Percentiles rank a stretch among this genome's conserved stretches.
Conservation (phyloP, 2,797 vertebrate genomes). For the Varecia variegata region DNA sequence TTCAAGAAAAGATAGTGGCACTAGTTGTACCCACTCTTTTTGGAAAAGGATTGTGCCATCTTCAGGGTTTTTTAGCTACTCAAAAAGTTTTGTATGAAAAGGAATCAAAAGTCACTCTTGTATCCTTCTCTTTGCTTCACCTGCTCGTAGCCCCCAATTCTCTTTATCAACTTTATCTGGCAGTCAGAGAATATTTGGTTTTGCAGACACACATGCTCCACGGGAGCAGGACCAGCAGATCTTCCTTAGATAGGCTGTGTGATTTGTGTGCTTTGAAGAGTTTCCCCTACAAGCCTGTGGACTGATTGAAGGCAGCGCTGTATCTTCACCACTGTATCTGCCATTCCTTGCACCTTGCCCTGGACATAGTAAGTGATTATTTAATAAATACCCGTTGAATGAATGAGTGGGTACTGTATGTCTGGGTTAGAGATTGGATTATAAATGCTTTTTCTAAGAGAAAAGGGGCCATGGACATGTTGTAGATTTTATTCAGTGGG, state of each 20-base stretch:
- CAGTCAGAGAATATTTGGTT: conserved; percentile 1
- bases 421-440: background rate
- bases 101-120: background rate
- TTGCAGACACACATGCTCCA: background rate
- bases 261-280: background rate
- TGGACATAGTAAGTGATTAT: background rate
- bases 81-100: background rate
- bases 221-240: background rate
- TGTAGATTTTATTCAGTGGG: conserved; percentile 19
- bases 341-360: background rate
- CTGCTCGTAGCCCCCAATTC: background rate
- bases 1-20: conserved; percentile 3
- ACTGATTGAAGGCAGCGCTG: background rate
- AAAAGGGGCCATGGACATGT: background rate
- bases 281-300: background rate
- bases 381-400: conserved; percentile 26
- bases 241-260: background rate
- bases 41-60: background rate
- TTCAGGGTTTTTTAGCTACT: background rate
- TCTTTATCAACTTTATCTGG: background rate
- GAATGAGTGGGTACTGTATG: background rate
- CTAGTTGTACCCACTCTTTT: background rate
- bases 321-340: background rate
- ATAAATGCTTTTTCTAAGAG: conserved; percentile 38
- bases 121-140: background rate